Evolutionary conservation across 1,140 invertebrate species (phyloP).

Genomic region (Macrobrachium nipponense): DNA sequence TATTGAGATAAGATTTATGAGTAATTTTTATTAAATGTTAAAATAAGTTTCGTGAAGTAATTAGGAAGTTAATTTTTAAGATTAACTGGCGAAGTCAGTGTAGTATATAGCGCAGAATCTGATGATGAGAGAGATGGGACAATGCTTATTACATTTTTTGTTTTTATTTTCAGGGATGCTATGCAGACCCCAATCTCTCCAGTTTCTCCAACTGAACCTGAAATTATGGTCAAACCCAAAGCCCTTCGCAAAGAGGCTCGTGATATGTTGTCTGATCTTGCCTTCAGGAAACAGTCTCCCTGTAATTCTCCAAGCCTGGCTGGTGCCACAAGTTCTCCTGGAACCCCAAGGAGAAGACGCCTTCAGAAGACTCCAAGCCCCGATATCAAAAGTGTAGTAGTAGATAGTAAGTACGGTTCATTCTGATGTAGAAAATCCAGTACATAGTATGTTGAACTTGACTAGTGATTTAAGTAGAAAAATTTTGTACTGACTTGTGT

Average conservation of each 20-base stretch:
- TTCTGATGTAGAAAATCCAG: no score
- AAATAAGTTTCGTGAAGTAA: no score
- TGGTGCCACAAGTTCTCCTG: slow-evolving; percentile 58
- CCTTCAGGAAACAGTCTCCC: slow-evolving; percentile 74
- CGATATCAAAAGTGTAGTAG: slow-evolving; percentile 65
- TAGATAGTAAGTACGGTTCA: slow-evolving; percentile 65
- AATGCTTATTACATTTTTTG: not conserved
- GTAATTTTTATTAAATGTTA: no score
- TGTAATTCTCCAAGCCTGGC: slow-evolving; percentile 65
- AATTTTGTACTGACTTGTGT: no score
- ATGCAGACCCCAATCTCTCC: slow-evolving; percentile 84
- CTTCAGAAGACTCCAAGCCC: slow-evolving; percentile 65
- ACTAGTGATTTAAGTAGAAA: no score
- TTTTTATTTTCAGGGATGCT: slow-evolving; percentile 73
- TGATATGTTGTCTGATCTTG: slow-evolving; percentile 84
- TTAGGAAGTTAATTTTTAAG: no score
- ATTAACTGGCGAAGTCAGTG: no score
- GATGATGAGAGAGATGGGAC: not conserved
- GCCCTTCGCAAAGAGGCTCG: slow-evolving; percentile 81
- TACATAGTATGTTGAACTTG: no score
- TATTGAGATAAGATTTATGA: no score
- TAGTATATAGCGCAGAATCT: no score
- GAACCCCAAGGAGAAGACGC: slow-evolving; percentile 63
- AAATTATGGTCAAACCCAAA: slow-evolving; percentile 68
- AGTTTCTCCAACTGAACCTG: slow-evolving; percentile 77